A percentile compares a stretch with the other conserved stretches of the same genome.
Evolutionary conservation across 2,888 invertebrate species (phyloP).

Genomic region (Cephonodes hylas): DNA sequence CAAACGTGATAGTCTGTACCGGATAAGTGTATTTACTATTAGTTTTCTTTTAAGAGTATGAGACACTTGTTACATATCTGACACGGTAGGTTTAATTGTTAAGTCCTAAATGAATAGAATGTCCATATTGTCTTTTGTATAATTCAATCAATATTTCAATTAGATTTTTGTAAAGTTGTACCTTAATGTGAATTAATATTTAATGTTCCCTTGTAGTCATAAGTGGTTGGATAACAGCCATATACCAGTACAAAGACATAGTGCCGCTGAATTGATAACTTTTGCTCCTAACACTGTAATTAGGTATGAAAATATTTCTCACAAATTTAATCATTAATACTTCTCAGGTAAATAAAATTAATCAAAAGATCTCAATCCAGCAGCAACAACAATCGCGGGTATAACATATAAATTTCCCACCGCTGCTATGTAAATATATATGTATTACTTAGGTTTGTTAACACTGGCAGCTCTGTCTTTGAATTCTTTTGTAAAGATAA

Average conservation of each 20-base stretch:
- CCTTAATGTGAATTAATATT: slow-evolving; percentile 3
- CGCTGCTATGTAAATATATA: slow-evolving; percentile 63
- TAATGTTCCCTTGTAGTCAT: slow-evolving; percentile 21
- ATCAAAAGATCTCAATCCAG: slow-evolving; percentile 53
- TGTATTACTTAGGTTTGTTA: slow-evolving; percentile 19
- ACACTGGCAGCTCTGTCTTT: slow-evolving; percentile 23
- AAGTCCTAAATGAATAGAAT: background rate
- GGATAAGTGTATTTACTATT: slow-evolving; percentile 57
- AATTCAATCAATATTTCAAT: background rate
- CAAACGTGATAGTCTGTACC: slow-evolving; percentile 50
- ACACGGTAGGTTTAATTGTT: slow-evolving; percentile 53
- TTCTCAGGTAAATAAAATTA: slow-evolving; percentile 5
- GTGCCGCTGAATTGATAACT: slow-evolving; percentile 52
- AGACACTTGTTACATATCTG: slow-evolving; percentile 77
- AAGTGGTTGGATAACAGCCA: slow-evolving; percentile 22
- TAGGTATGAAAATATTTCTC: background rate
- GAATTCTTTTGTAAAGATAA: background rate
- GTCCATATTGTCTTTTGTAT: background rate
- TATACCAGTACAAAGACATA: slow-evolving; percentile 38
- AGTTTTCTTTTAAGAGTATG: slow-evolving; percentile 46
- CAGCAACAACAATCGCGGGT: slow-evolving; percentile 65
- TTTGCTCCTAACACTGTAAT: background rate
- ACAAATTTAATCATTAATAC: background rate
- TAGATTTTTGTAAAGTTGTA: background rate
- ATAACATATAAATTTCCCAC: slow-evolving; percentile 66